A percentile compares a stretch with the other conserved stretches of the same genome.
Conservation (phyloP, 2,113 vertebrate genomes). For the Hypanus sabinus region DNA sequence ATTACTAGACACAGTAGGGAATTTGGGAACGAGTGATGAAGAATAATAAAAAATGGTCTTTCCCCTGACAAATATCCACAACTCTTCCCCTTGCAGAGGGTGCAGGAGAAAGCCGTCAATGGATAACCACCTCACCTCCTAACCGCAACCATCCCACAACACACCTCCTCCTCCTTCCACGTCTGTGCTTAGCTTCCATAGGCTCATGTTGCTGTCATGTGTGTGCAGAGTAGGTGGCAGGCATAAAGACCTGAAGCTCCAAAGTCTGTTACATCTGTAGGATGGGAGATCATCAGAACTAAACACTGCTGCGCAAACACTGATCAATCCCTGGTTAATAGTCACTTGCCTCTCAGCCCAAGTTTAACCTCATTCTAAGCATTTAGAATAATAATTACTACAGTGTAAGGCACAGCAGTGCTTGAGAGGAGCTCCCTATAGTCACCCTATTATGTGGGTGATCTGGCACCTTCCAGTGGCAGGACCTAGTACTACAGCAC, state of each 20-base stretch:
- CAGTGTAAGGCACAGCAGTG: background rate
- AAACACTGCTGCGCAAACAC: background rate
- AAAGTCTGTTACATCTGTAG: background rate
- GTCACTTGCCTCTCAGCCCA: background rate
- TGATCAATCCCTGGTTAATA: background rate
- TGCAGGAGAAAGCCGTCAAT: no score
- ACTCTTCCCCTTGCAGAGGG: background rate
- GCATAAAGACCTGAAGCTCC: background rate
- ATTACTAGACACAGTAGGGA: no score
- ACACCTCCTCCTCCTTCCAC: no score
- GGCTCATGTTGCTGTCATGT: background rate
- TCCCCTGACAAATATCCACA: background rate
- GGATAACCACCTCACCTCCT: no score
- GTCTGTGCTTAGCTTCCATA: no score
- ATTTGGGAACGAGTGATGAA: background rate
- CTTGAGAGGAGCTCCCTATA: background rate
- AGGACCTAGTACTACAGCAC: background rate
- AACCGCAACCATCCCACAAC: no score
- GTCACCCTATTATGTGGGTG: background rate
- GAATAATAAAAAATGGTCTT: background rate
- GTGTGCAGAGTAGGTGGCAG: background rate
- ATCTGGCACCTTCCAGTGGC: background rate
- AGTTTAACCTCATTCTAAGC: no score
- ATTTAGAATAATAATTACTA: background rate
- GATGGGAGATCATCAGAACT: background rate